Evolutionary conservation across 1,140 invertebrate genomes (phyloP).

Genomic region (Venturia canescens): DNA sequence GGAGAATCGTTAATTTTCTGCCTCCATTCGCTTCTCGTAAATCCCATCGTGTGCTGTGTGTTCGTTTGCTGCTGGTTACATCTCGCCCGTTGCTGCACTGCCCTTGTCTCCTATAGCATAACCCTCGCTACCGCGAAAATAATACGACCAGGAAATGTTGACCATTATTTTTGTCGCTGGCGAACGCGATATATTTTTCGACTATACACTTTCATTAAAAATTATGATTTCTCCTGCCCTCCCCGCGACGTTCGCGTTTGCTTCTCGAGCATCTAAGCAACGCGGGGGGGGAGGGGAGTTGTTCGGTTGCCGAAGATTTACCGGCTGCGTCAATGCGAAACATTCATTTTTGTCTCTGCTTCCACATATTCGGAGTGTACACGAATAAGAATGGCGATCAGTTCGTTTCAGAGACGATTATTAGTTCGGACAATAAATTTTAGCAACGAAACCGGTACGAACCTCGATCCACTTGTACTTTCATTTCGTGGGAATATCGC

Average conservation of each 20-base stretch:
- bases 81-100: slow-evolving; percentile 49
- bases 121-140: slow-evolving; percentile 64
- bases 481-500: slow-evolving; percentile 58
- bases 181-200: slow-evolving; percentile 40
- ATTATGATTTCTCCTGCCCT: slow-evolving; percentile 60
- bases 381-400: too few relatives aligned
- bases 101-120: neutral
- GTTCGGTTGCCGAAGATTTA: neutral
- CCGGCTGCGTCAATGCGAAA: neutral
- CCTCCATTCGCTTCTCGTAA: slow-evolving; percentile 77
- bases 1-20: slow-evolving; percentile 77
- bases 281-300: too few relatives aligned
- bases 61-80: slow-evolving; percentile 3
- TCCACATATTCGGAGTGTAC: too few relatives aligned
- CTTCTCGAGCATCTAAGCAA: neutral
- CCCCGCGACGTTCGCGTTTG: neutral
- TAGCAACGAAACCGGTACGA: too few relatives aligned
- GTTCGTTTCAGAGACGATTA: too few relatives aligned
- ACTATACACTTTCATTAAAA: slow-evolving; percentile 64
- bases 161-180: slow-evolving; percentile 56
- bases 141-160: slow-evolving; percentile 73
- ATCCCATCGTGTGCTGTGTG: slow-evolving; percentile 60
- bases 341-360: neutral
- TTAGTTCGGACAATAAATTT: too few relatives aligned
- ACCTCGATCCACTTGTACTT: neutral